phyloP scores from a whole-genome alignment of 2,113 vertebrate genomes.

The Murina feae region DNA sequence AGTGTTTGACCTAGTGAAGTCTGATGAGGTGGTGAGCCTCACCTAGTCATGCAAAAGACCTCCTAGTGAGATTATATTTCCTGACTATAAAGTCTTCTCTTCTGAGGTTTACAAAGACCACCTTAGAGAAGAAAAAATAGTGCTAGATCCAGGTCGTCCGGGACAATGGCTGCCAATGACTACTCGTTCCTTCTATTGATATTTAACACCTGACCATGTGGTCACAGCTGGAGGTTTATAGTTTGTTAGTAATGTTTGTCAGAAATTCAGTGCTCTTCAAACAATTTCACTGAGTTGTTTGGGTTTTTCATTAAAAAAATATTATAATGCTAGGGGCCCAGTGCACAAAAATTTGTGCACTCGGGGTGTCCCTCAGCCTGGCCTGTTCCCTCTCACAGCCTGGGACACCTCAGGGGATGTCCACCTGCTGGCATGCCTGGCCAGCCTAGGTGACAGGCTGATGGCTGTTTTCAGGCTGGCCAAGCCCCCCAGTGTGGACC shows the following conservation, averaged over 20 bases:
- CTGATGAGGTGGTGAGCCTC: neutral
- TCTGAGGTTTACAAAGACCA: neutral
- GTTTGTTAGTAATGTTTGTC: neutral
- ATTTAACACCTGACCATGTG: neutral
- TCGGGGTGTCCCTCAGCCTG: too few species aligned
- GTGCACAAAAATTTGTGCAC: too few species aligned
- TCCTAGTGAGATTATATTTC: neutral
- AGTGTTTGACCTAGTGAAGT: neutral
- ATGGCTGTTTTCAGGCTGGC: too few species aligned
- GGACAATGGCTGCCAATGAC: neutral
- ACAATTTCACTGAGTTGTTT: neutral
- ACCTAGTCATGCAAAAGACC: neutral
- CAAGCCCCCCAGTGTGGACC: too few species aligned
- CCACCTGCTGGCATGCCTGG: too few species aligned
- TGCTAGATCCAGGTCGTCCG: neutral
- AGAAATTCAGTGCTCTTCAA: neutral
- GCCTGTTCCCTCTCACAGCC: too few species aligned
- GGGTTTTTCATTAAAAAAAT: neutral
- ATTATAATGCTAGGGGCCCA: too few species aligned
- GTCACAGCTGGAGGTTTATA: neutral
- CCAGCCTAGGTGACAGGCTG: too few species aligned
- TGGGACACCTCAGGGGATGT: too few species aligned
- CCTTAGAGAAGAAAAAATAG: neutral
- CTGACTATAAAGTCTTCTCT: neutral
- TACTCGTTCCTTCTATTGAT: neutral